Base-by-base conservation (phyloP, 2,797 vertebrate genomes). In the Echiichthys vipera region DNA sequence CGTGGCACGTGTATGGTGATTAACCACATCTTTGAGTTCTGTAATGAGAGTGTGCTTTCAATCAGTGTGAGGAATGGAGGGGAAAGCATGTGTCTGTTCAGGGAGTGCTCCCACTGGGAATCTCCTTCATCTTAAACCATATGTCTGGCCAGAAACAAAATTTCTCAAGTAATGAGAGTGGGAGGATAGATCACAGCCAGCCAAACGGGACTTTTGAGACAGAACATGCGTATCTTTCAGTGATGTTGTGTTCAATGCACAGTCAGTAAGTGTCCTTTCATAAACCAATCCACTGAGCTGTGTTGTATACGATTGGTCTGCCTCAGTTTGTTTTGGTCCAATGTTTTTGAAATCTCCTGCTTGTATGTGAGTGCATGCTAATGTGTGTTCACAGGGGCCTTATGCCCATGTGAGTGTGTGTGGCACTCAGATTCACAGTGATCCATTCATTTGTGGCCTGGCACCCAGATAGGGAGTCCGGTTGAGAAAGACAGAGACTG, bases 401-500 rank as follows among this genome's bases (percentile, higher is more conserved):
- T 81, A 55, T 86, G 68, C 62, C 53, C 71, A 14, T 53, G 53
- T 62, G 34, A 53, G 20, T 62, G 39, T 37, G 40, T 40, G 36
- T 18, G 47, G 12, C 58, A 20, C 78, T 40, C 54, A 46, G 72
- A 64, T 81, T 88, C 91, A 94, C 90, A 94, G 91, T 69, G 88
- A 83, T 80, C 87, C 88, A 92, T 94, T 94, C 90, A 94, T 91
- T 30, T 88, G 86, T 65, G 86, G 85, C 84, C 90, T 94, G 93
- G 93, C 92, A 93, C 86, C 56, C 65, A 65, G 80, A 92, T 89
- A 91, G 85, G 71, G 86, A 84, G 84, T 84, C 86, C 77, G 67
- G 81, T 91, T 82, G 76, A 91, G 89, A 87, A 83, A 86, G 89
- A 89, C 83, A 77, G 89, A 83, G 83, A 92, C 90, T 92, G 86